phyloP scores from a whole-genome alignment of 2,113 vertebrate species.

The Uria aalge region DNA sequence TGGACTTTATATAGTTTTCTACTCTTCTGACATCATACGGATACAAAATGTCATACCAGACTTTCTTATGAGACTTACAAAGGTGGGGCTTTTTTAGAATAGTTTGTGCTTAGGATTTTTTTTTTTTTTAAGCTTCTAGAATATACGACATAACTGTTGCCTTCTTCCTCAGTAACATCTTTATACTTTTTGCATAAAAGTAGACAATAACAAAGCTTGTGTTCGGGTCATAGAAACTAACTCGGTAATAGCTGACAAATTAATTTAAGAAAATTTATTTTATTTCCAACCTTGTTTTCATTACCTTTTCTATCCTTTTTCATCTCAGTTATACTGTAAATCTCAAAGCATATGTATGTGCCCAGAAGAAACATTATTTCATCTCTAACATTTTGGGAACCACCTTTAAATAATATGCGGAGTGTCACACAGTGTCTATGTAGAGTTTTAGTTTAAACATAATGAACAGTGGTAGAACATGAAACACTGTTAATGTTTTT shows the following conservation, averaged over 20 bases:
- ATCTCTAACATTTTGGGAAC: background rate
- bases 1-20: background rate
- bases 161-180: background rate
- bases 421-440: background rate
- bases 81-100: background rate
- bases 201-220: background rate
- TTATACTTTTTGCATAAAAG: background rate
- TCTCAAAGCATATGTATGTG: background rate
- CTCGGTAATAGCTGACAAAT: background rate
- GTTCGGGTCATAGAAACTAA: background rate
- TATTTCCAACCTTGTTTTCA: background rate
- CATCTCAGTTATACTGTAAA: background rate
- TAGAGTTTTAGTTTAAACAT: conserved; percentile 2
- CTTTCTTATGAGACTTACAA: background rate
- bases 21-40: background rate
- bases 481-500: background rate
- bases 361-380: background rate
- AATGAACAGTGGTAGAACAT: background rate
- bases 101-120: background rate
- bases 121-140: background rate
- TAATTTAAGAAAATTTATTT: background rate
- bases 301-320: background rate
- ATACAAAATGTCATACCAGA: background rate
- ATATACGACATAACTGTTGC: accelerated
- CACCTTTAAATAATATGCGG: background rate